Evolutionary conservation across 2,113 vertebrate species (phyloP).

Genomic region (Brienomyrus longianalis): DNA sequence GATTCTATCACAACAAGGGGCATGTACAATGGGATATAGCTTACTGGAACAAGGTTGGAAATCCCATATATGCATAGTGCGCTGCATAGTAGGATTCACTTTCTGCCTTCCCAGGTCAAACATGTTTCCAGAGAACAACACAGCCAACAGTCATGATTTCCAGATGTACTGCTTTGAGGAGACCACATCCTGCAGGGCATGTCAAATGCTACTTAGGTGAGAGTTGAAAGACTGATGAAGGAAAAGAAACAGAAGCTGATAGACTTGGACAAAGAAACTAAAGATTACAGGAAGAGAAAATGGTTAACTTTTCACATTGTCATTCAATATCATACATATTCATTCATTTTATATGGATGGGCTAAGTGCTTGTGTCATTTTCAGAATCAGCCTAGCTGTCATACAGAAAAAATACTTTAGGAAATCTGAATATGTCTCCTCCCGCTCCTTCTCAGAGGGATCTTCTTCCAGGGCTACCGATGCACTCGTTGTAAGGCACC

Average conservation of each 20-base stretch:
- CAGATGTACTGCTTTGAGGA: constrained; percentile 94
- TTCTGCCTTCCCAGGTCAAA: constrained; percentile 69
- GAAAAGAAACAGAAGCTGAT: not conserved
- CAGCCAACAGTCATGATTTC: constrained; percentile 82
- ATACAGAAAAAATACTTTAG: not conserved
- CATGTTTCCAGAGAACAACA: constrained; percentile 76
- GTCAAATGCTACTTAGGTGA: constrained; percentile 88
- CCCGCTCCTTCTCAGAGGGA: constrained; percentile 61
- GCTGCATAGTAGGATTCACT: not conserved
- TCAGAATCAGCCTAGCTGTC: not conserved
- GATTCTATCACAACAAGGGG: not conserved
- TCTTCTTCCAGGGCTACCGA: constrained; percentile 86
- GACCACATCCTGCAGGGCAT: constrained; percentile 80
- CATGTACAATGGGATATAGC: not conserved
- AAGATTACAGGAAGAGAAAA: not conserved
- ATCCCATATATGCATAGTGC: not conserved
- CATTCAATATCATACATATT: not conserved
- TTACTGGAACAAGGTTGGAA: not conserved
- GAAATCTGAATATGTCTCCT: not conserved
- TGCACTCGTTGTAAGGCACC: constrained; percentile 78
- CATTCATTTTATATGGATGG: not conserved
- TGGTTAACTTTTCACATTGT: not conserved
- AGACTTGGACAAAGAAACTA: not conserved
- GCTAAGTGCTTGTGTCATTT: not conserved
- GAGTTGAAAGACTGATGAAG: not conserved